Conservation (phyloP, 2,113 vertebrate genomes). For the Thomomys bottae region DNA sequence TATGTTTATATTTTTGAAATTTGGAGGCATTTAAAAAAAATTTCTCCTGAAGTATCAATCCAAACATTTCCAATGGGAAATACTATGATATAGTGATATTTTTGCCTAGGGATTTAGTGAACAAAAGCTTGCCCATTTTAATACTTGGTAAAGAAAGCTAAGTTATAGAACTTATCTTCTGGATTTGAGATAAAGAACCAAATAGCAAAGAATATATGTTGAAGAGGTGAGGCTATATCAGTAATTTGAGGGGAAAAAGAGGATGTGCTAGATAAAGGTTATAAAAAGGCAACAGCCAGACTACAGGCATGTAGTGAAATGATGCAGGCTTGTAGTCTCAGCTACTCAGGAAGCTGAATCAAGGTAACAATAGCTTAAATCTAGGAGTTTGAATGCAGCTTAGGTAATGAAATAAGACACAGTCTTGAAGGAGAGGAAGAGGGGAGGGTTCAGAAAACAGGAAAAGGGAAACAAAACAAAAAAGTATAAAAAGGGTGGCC, state of each 20-base stretch:
- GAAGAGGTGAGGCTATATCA: not conserved
- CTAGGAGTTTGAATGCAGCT: too few relatives aligned
- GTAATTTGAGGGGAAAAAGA: not conserved
- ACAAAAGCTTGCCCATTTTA: not conserved
- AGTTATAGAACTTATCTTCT: not conserved
- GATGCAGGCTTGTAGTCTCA: not conserved
- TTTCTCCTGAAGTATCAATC: not conserved
- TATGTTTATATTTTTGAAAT: too few relatives aligned
- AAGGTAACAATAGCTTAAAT: too few relatives aligned
- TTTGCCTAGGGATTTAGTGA: conserved; percentile 5
- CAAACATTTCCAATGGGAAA: not conserved
- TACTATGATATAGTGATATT: not conserved
- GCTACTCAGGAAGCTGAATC: not conserved
- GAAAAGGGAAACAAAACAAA: not conserved
- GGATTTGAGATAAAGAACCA: conserved; percentile 23
- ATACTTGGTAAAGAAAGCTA: conserved; percentile 13
- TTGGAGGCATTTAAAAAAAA: not conserved
- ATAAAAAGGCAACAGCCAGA: not conserved
- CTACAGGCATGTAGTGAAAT: not conserved
- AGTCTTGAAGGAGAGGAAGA: not conserved
- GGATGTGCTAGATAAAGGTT: not conserved
- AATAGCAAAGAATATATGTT: not conserved
- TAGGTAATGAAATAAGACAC: not conserved
- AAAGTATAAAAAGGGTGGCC: not conserved
- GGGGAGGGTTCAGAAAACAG: too few relatives aligned